These are phyloP conservation scores for Artemisiospiza belli DNA, from an alignment of 2,113 vertebrate species.

Conservation along the genomic window DNA sequence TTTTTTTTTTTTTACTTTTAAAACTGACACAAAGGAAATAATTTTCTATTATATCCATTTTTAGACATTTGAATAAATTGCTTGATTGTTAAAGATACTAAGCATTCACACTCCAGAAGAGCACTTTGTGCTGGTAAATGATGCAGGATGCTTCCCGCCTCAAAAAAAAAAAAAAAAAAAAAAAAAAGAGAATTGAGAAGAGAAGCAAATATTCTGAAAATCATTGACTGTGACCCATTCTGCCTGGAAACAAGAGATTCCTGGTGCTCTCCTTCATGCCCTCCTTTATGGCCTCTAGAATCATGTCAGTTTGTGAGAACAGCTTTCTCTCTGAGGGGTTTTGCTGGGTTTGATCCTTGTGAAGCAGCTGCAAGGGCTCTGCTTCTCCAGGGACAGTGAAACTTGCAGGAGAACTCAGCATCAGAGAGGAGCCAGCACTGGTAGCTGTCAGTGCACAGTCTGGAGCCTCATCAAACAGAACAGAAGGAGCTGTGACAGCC, in stretches of 20 bases:
- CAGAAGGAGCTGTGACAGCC: neutral
- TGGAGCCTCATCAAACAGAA: neutral
- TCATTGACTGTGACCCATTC: neutral
- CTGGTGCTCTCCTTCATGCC: neutral
- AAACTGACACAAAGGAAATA: neutral
- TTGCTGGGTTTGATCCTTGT: neutral
- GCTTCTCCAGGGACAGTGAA: neutral
- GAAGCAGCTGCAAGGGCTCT: neutral
- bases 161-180: too few species aligned
- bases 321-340: neutral
- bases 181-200: neutral
- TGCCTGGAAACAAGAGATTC: neutral
- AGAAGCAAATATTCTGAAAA: neutral
- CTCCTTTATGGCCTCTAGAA: neutral
- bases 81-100: constrained; percentile 9
- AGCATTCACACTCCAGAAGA: neutral
- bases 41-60: constrained; percentile 12
- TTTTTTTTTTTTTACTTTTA: neutral
- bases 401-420: neutral
- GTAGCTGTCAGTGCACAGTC: neutral
- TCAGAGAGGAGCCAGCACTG: neutral
- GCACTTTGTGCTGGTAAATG: neutral
- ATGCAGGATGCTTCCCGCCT: neutral
- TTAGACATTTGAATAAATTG: constrained; percentile 29
- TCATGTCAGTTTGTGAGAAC: neutral